phyloP scores from a whole-genome alignment of 2,113 vertebrate species.

The Catagonus wagneri region DNA sequence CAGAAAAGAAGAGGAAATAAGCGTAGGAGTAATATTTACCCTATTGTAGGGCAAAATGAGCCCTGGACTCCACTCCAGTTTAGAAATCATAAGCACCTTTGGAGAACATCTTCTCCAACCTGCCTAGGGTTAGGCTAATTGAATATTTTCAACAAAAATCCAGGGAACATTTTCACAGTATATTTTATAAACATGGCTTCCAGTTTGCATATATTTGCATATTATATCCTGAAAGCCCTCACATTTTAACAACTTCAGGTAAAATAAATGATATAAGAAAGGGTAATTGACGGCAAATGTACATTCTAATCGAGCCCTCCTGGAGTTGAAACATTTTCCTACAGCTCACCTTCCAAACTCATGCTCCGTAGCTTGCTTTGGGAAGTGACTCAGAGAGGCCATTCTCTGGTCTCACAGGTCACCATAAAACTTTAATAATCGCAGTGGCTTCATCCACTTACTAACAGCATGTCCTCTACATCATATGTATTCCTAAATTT shows the following conservation, averaged over 20 bases:
- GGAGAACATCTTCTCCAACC: neutral
- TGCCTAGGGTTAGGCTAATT: neutral
- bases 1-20: neutral
- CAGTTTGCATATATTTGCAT: slow-evolving; percentile 13
- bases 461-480: neutral
- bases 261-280: slow-evolving; percentile 46
- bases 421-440: neutral
- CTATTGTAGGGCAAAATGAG: neutral
- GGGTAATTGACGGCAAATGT: neutral
- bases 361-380: neutral
- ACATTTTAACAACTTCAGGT: neutral
- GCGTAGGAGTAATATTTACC: neutral
- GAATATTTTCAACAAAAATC: neutral
- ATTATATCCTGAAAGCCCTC: neutral
- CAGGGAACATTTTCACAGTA: neutral
- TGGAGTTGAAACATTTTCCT: neutral
- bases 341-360: neutral
- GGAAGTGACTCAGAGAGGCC: neutral
- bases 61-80: neutral
- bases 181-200: neutral
- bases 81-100: neutral
- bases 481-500: neutral
- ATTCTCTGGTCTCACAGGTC: neutral
- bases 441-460: neutral
- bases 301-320: neutral